A percentile compares a stretch with the other conserved stretches of the same genome.
phyloP scores from a whole-genome alignment of 2,113 vertebrate genomes.

The Hippoglossus stenolepis region DNA sequence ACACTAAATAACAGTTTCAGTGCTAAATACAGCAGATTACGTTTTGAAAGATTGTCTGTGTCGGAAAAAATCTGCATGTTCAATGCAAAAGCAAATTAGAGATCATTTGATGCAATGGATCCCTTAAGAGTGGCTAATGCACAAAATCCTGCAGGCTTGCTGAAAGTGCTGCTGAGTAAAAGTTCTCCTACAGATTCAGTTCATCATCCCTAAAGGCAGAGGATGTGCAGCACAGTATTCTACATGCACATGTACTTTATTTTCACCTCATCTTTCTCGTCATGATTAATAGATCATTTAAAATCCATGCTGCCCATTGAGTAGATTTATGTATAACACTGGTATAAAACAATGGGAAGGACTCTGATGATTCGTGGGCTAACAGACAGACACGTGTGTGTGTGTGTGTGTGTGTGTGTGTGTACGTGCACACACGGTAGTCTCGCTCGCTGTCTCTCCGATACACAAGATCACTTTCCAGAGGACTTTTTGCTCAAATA shows the following conservation, averaged over 20 bases:
- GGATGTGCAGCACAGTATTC: no score
- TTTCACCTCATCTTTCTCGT: not conserved
- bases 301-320: conserved; percentile 9
- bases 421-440: not conserved
- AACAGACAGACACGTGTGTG: not conserved
- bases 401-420: not conserved
- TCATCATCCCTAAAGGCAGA: no score
- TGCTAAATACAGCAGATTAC: no score
- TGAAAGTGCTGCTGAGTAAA: no score
- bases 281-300: conserved; percentile 8
- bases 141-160: no score
- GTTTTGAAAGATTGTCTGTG: no score
- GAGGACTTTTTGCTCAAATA: conserved; percentile 69
- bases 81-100: not conserved
- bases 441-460: conserved; percentile 34
- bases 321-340: conserved; percentile 12
- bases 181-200: not conserved
- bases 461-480: conserved; percentile 72
- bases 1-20: no score
- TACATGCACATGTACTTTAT: not conserved
- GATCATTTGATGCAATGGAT: not conserved
- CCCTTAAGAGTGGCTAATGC: no score
- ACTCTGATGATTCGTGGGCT: conserved; percentile 2
- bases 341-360: conserved; percentile 19
- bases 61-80: no score